phyloP scores from a whole-genome alignment of 2,113 vertebrate species.

The Entosphenus tridentatus region DNA sequence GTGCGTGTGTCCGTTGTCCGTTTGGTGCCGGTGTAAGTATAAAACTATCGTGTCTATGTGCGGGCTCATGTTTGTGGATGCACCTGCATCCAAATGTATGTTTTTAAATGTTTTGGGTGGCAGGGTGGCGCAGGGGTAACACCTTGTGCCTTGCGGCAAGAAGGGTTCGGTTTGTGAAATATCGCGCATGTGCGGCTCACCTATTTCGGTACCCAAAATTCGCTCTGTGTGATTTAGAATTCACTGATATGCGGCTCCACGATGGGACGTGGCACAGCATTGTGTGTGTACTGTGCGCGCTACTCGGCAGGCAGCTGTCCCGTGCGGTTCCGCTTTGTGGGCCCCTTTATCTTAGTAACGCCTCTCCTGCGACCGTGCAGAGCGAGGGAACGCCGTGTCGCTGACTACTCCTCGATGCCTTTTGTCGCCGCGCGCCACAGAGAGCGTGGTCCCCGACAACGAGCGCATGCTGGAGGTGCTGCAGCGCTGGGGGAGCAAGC shows the following conservation, averaged over 20 bases:
- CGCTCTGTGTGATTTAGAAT: no score
- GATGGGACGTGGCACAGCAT: not conserved
- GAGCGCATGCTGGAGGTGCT: slow-evolving; percentile 5
- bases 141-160: no score
- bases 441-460: not conserved
- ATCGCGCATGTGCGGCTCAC: no score
- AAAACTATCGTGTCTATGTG: not conserved
- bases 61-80: not conserved
- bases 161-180: no score
- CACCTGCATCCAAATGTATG: not conserved
- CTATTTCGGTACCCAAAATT: no score
- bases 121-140: no score
- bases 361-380: not conserved
- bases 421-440: not conserved
- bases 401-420: not conserved
- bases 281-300: not conserved
- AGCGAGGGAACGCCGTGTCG: not conserved
- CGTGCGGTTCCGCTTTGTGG: not conserved
- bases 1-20: not conserved
- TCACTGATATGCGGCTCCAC: not conserved
- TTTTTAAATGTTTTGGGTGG: not conserved
- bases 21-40: not conserved
- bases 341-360: not conserved
- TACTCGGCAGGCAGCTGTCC: not conserved
- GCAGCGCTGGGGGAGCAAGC: slow-evolving; percentile 5